Evolutionary conservation across 23 tunicate species (phyloP).

Genomic region (Botrylloides violaceus): DNA sequence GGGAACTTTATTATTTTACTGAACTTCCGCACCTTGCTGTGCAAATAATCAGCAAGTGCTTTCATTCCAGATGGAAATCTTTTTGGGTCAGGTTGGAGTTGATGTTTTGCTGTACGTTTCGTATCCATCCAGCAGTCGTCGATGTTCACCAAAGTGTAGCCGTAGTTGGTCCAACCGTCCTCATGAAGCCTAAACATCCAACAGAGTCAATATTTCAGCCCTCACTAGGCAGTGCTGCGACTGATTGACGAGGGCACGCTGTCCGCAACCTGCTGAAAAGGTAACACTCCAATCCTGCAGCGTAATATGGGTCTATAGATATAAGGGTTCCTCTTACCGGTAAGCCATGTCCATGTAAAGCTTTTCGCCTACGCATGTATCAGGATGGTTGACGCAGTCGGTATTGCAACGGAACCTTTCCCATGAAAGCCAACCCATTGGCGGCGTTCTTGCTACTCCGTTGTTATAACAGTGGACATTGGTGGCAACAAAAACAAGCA

Average conservation of each 20-base stretch:
- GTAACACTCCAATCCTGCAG: no score
- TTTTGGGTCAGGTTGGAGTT: conserved; percentile 53
- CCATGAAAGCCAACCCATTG: conserved; percentile 99
- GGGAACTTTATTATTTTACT: no score
- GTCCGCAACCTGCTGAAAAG: no score
- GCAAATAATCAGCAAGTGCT: conserved; percentile 80
- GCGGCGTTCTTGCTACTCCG: conserved; percentile 94
- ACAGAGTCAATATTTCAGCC: no score
- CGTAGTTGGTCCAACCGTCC: conserved; percentile 90
- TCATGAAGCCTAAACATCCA: conserved; percentile 43
- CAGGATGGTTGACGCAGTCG: conserved; percentile 78
- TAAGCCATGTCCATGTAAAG: conserved; percentile 91
- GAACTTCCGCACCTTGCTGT: conserved; percentile 43
- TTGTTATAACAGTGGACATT: no score
- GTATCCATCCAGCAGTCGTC: conserved; percentile 93
- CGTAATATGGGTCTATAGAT: no score
- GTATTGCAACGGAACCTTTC: conserved; percentile 93
- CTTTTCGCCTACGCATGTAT: conserved; percentile 88
- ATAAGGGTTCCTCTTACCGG: conserved; percentile 53
- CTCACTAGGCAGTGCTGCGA: no score
- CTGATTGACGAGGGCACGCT: no score
- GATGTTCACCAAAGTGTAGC: conserved; percentile 69
- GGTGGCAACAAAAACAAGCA: no score
- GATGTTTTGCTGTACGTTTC: conserved; percentile 30
- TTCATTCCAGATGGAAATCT: conserved; percentile 93